A percentile compares a stretch with the other conserved stretches of the same genome.
Conservation (phyloP, 2,888 invertebrate genomes). For the Hirtodrosophila histrioides region DNA sequence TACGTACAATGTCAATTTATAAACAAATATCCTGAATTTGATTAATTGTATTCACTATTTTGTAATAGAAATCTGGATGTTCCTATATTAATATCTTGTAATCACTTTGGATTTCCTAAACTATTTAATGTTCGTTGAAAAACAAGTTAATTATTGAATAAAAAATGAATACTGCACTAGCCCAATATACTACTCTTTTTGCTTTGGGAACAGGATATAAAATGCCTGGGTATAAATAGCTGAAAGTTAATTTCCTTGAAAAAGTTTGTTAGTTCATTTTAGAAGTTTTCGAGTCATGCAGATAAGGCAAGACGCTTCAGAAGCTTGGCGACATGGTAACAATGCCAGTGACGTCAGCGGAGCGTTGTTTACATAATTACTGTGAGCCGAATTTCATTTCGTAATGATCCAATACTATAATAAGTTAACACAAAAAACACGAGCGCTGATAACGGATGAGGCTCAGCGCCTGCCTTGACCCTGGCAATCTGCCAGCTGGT, state of each 20-base stretch:
- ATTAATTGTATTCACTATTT: too few species aligned
- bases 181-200: too few species aligned
- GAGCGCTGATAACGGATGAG: slow-evolving; percentile 16
- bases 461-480: slow-evolving; percentile 28
- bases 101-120: too few species aligned
- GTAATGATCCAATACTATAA: slow-evolving; percentile 17
- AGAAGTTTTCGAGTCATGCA: not conserved
- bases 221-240: too few species aligned
- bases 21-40: too few species aligned
- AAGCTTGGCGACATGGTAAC: slow-evolving; percentile 30
- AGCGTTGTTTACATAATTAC: not conserved
- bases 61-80: too few species aligned
- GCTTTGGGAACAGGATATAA: too few species aligned
- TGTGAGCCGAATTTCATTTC: slow-evolving; percentile 16
- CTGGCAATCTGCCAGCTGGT: slow-evolving; percentile 32
- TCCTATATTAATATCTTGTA: too few species aligned
- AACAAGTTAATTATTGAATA: too few species aligned
- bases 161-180: too few species aligned
- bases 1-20: too few species aligned
- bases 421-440: slow-evolving; percentile 1
- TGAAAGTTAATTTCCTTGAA: not conserved
- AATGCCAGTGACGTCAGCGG: slow-evolving; percentile 19
- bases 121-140: too few species aligned
- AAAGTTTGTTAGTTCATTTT: not conserved
- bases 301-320: not conserved